These are phyloP conservation scores for Rhabdomys dilectus DNA, from an alignment of 2,113 vertebrate genomes.

Conservation along the genomic window DNA sequence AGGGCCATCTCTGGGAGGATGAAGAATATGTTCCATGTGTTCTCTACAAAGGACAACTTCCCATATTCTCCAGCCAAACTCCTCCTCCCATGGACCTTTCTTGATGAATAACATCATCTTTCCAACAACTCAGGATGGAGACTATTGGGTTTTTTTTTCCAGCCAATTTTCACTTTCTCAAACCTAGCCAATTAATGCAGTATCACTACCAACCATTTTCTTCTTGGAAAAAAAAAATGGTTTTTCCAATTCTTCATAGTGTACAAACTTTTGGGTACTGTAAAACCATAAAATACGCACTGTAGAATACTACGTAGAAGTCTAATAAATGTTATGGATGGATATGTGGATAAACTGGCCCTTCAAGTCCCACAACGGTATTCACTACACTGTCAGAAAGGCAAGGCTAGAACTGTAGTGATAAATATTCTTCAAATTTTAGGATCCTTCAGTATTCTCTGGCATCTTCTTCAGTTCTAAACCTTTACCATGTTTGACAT, in stretches of 20 bases:
- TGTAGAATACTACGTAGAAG: neutral
- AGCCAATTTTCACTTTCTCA: too few relatives aligned
- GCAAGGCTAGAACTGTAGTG: neutral
- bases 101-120: neutral
- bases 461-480: neutral
- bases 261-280: neutral
- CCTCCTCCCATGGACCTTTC: neutral
- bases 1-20: constrained; percentile 43
- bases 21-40: constrained; percentile 44
- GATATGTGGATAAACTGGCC: neutral
- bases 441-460: neutral
- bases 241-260: neutral
- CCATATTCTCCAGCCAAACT: neutral
- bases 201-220: neutral
- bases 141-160: neutral
- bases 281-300: neutral
- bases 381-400: neutral
- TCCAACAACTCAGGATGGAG: neutral
- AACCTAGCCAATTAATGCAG: neutral
- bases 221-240: neutral
- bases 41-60: constrained; percentile 16
- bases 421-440: neutral
- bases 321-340: neutral
- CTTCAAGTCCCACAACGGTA: neutral
- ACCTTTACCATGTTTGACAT: neutral